Evolutionary conservation across 1,140 invertebrate species (phyloP).

Genomic region (Pissodes strobi): DNA sequence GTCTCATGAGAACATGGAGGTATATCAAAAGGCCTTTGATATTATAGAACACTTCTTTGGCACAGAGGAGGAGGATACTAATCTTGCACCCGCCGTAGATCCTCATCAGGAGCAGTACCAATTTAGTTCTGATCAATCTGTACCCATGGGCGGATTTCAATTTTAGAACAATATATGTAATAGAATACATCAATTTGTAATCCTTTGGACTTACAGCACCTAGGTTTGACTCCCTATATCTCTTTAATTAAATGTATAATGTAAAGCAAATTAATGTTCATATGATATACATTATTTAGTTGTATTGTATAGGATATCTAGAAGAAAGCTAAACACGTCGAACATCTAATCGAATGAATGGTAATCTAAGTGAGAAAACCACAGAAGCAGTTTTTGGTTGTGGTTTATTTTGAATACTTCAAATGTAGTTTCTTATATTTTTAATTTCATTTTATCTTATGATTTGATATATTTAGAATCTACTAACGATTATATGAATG

Average conservation of each 20-base stretch:
- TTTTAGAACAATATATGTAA: constrained; percentile 61
- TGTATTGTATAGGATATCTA: too few species aligned
- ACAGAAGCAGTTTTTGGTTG: too few species aligned
- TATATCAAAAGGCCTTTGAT: constrained; percentile 95
- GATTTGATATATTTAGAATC: too few species aligned
- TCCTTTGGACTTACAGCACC: not conserved
- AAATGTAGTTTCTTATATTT: too few species aligned
- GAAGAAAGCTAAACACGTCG: too few species aligned
- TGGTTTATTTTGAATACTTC: too few species aligned
- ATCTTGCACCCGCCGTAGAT: constrained; percentile 78
- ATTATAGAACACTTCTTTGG: constrained; percentile 96
- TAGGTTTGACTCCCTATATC: constrained; percentile 6
- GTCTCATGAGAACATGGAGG: constrained; percentile 94
- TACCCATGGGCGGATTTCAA: constrained; percentile 78
- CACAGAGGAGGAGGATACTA: constrained; percentile 86
- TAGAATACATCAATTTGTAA: constrained; percentile 2
- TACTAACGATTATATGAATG: too few species aligned
- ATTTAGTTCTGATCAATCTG: constrained; percentile 72
- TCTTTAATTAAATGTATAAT: constrained; percentile 1
- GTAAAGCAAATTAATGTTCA: not conserved
- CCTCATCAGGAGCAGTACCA: constrained; percentile 77
- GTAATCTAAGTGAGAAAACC: too few species aligned
- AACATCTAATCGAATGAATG: too few species aligned
- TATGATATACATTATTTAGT: not conserved
- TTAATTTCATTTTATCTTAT: too few species aligned